Percentiles rank a stretch among this genome's conserved stretches.
phyloP scores from a whole-genome alignment of 1,140 invertebrate genomes.

The Aphis gossypii region DNA sequence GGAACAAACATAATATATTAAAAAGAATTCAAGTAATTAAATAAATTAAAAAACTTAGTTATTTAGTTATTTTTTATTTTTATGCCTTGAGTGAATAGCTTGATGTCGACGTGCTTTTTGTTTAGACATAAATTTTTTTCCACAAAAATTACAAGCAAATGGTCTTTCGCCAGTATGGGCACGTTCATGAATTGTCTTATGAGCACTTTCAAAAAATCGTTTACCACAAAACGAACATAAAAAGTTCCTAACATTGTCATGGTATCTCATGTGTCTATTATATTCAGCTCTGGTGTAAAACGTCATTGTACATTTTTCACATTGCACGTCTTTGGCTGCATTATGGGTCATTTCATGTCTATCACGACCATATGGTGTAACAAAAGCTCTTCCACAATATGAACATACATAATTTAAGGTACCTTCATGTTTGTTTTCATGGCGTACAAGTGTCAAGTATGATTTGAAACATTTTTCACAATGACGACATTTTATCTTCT shows the following conservation, averaged over 20 bases:
- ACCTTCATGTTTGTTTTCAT: slow-evolving; percentile 54
- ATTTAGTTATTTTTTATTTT: not conserved
- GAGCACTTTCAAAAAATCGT: slow-evolving; percentile 55
- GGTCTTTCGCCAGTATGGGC: slow-evolving; percentile 47
- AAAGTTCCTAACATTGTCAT: slow-evolving; percentile 52
- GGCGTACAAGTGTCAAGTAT: slow-evolving; percentile 49
- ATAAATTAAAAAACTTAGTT: not conserved
- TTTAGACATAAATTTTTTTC: slow-evolving; percentile 56
- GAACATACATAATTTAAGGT: slow-evolving; percentile 47
- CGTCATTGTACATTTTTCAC: slow-evolving; percentile 54
- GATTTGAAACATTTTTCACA: slow-evolving; percentile 56
- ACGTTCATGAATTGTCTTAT: slow-evolving; percentile 55
- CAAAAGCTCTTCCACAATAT: slow-evolving; percentile 51
- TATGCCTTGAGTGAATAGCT: slow-evolving; percentile 45
- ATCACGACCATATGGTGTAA: slow-evolving; percentile 53
- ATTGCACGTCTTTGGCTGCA: slow-evolving; percentile 46
- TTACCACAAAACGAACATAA: slow-evolving; percentile 54
- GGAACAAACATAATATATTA: not conserved
- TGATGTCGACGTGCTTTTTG: slow-evolving; percentile 52
- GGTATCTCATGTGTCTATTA: slow-evolving; percentile 55
- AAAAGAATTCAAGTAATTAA: not conserved
- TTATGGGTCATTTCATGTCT: slow-evolving; percentile 55
- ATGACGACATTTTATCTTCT: slow-evolving; percentile 53
- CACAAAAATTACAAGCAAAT: slow-evolving; percentile 56
- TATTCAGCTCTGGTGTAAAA: slow-evolving; percentile 53